These are phyloP conservation scores for Ibidorhyncha struthersii DNA, from an alignment of 2,113 vertebrate species.

Conservation along the genomic window DNA sequence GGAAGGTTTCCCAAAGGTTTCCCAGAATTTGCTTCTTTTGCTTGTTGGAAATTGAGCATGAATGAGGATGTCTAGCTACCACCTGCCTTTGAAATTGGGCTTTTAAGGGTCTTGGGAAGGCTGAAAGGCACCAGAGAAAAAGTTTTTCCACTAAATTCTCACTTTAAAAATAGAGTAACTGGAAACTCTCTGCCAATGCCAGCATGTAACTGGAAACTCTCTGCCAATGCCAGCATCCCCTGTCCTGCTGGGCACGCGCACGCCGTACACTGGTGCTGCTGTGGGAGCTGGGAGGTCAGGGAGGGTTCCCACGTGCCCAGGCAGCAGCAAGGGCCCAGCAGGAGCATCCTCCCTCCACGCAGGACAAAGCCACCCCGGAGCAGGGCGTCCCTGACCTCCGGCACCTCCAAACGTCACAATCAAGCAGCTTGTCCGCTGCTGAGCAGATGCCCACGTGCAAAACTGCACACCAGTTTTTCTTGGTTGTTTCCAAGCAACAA, in stretches of 20 bases:
- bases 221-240: neutral
- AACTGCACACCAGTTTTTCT: accelerated
- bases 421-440: neutral
- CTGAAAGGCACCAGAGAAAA: neutral
- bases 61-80: neutral
- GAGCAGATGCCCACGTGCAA: neutral
- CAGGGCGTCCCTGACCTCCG: accelerated
- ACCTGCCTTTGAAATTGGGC: neutral
- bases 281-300: neutral
- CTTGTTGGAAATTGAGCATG: accelerated
- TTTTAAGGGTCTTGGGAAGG: neutral
- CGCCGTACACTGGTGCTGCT: neutral
- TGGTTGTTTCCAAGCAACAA: neutral
- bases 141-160: neutral
- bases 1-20: neutral
- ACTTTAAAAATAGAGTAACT: neutral
- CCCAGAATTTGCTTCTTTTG: neutral
- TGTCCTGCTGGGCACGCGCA: no score
- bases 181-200: neutral
- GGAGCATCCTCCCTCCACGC: accelerated
- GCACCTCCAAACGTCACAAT: accelerated
- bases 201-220: neutral
- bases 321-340: neutral
- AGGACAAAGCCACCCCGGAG: accelerated
- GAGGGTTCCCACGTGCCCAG: neutral